Conservation (phyloP, 2,113 vertebrate genomes). For the Ramphastos sulfuratus region DNA sequence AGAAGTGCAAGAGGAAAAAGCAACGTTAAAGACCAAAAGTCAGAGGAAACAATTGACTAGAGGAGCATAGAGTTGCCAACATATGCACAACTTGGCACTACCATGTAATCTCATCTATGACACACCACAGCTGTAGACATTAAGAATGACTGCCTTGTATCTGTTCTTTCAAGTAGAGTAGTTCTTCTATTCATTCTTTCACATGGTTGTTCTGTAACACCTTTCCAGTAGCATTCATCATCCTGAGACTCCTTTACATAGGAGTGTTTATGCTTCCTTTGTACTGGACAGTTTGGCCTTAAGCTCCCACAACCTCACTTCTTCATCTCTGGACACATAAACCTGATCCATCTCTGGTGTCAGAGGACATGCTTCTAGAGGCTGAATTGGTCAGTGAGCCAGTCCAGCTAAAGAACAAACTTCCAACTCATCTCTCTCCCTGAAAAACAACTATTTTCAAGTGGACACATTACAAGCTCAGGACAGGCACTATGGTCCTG, state of each 20-base stretch:
- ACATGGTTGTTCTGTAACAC: background rate
- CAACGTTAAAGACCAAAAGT: background rate
- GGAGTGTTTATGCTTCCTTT: background rate
- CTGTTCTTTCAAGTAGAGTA: background rate
- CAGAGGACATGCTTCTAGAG: background rate
- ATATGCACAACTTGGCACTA: background rate
- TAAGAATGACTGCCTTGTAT: conserved; percentile 42
- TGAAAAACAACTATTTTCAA: background rate
- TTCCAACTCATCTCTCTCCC: background rate
- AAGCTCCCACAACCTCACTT: background rate
- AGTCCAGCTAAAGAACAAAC: background rate
- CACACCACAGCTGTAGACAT: conserved; percentile 10
- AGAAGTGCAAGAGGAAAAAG: background rate
- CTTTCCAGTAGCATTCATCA: background rate
- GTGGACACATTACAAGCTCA: background rate
- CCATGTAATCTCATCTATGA: conserved; percentile 37
- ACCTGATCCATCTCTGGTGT: background rate
- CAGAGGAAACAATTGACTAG: conserved; percentile 14
- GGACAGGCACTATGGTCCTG: background rate
- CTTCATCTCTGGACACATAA: background rate
- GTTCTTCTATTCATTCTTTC: background rate
- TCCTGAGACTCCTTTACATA: background rate
- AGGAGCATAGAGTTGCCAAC: background rate
- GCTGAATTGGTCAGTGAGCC: background rate
- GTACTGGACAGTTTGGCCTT: background rate